Conservation (phyloP, 2,888 invertebrate genomes). For the Stegana nigrithorax region DNA sequence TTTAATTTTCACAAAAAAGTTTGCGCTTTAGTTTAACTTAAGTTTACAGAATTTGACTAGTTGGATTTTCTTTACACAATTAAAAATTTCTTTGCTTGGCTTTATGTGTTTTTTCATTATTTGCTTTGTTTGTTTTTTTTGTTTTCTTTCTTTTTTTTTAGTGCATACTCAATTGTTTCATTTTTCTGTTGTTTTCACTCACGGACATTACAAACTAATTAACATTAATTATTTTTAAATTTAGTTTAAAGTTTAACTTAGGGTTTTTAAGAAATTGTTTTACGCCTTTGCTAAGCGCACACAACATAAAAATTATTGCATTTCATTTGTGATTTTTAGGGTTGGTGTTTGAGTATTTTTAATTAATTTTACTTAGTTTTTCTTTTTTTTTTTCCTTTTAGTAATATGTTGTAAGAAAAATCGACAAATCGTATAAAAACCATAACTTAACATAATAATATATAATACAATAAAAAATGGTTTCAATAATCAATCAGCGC, state of each 20-base stretch:
- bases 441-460: slow-evolving; percentile 63
- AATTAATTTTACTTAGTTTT: background rate
- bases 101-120: slow-evolving; percentile 8
- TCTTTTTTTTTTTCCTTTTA: slow-evolving; percentile 5
- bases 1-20: background rate
- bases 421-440: slow-evolving; percentile 5
- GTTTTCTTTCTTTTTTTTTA: slow-evolving; percentile 26
- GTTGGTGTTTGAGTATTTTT: slow-evolving; percentile 2
- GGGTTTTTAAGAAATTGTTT: too few relatives aligned
- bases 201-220: slow-evolving; percentile 52
- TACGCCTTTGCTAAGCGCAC: too few relatives aligned
- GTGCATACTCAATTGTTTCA: slow-evolving; percentile 34
- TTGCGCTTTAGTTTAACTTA: slow-evolving; percentile 41
- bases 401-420: background rate
- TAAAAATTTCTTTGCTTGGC: slow-evolving; percentile 18
- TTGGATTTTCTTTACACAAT: slow-evolving; percentile 64
- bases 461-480: slow-evolving; percentile 45
- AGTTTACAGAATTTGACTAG: slow-evolving; percentile 64
- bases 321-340: slow-evolving; percentile 1
- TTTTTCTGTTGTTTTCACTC: slow-evolving; percentile 35
- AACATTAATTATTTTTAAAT: slow-evolving; percentile 45
- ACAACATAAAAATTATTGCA: background rate
- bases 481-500: background rate
- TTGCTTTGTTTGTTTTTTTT: slow-evolving; percentile 31
- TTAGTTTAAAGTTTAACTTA: too few relatives aligned